Evolutionary conservation across 2,113 vertebrate species (phyloP).

Genomic region (Lepisosteus oculatus): DNA sequence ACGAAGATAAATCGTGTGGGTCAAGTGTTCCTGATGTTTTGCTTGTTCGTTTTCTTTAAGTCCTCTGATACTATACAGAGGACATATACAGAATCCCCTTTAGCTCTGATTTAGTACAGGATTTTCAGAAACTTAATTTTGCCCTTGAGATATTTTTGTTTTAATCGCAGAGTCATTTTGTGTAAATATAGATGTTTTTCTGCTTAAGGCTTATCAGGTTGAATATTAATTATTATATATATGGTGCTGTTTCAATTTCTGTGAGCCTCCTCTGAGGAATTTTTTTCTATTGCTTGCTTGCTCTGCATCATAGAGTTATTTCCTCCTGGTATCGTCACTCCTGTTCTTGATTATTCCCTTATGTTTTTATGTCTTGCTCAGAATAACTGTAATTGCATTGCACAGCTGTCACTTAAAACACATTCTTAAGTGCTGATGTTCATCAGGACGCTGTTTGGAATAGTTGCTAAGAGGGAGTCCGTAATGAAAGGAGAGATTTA

Average conservation of each 20-base stretch:
- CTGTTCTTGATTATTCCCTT: slow-evolving; percentile 3
- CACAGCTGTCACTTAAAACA: not conserved
- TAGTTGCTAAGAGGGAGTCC: not conserved
- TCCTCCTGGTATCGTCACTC: not conserved
- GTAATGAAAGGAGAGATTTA: not conserved
- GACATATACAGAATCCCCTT: too few relatives aligned
- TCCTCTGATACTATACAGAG: too few relatives aligned
- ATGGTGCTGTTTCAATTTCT: not conserved
- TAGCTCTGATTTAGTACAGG: too few relatives aligned
- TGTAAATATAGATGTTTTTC: too few relatives aligned
- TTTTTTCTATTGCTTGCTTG: not conserved
- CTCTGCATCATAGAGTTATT: slow-evolving; percentile 1
- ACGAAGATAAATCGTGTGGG: too few relatives aligned
- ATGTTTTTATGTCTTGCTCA: not conserved
- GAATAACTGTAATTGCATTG: not conserved
- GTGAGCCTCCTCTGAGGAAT: not conserved
- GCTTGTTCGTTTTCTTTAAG: too few relatives aligned
- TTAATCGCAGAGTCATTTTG: too few relatives aligned
- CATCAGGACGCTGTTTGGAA: not conserved
- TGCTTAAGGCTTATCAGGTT: too few relatives aligned
- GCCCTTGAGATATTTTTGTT: too few relatives aligned
- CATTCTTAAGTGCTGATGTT: not conserved
- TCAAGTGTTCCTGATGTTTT: too few relatives aligned
- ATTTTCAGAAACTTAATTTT: too few relatives aligned
- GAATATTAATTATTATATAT: too few relatives aligned